Base-by-base conservation (phyloP, 2,888 invertebrate genomes). In the Morpho deidamia region DNA sequence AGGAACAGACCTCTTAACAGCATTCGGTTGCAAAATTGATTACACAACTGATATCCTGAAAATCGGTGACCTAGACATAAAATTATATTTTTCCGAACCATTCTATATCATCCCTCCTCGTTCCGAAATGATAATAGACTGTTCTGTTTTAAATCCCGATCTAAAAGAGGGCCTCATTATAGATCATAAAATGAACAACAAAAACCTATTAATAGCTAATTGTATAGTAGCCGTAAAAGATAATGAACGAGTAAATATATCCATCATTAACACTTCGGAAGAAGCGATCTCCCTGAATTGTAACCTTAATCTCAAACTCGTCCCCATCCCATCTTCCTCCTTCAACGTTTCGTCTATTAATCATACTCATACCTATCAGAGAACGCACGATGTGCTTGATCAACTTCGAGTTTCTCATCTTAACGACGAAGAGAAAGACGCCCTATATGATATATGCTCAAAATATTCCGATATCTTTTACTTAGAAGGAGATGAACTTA, bases 1-100 rank as follows among this genome's bases (percentile, higher is more conserved):
- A 1, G 63, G 65, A 0, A 50, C 53, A 7, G 65, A 67, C 14
- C 14, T 65, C 1, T 48, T 62, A 1, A 59, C 38, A 0, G 11
- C 37, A 10, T 39, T 45, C 10, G 44, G 49, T 8, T 58, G 58
- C 7, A 54, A 51, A 11, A 54, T 58, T 9, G 58, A 55, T 45
- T 58, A 58, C 8, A 57, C 33, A 11, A 11, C 47, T 11, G 34
- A 57, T 12, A 38, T 35, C 4, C 35, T 57, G 2, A 42, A 33
- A 2, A 39, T 57, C n/a, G 47, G 47, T n/a, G 52, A 56, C 42
- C 9, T 5, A 8, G 8, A 33, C 5, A 11, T 11, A 7, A 39
- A 39, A 37, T 41, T 58, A 49, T 38, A 11, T 7, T 60, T 60
- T 23, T 11, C 45, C n/a, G 55, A 58, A 23, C 60, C 57, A 5